A percentile compares a stretch with the other conserved stretches of the same genome.
Conservation (phyloP, 2,797 vertebrate genomes). For the Hemitrygon akajei region DNA sequence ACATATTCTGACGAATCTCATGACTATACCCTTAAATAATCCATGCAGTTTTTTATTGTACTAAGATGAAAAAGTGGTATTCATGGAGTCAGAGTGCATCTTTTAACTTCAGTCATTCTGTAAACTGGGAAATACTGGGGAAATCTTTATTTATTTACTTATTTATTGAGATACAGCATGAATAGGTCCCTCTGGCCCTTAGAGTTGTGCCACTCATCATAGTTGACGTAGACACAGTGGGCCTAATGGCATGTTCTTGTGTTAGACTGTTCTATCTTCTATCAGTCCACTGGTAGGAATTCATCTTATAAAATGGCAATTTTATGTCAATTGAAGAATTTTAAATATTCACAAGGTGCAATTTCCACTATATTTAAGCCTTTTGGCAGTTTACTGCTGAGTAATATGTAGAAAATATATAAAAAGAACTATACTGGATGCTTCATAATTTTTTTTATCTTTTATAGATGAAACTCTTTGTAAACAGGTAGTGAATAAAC, state of each 20-base stretch:
- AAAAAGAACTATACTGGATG: constrained; percentile 39
- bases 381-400: not conserved
- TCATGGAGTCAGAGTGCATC: not conserved
- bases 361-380: constrained; percentile 5
- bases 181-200: too few relatives aligned
- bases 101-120: constrained; percentile 2
- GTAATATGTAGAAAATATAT: not conserved
- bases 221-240: too few relatives aligned
- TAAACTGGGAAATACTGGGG: not conserved
- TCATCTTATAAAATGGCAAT: not conserved
- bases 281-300: not conserved
- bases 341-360: not conserved
- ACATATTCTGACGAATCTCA: not conserved
- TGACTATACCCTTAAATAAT: not conserved
- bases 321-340: not conserved
- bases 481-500: constrained; percentile 57
- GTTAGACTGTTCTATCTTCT: too few relatives aligned
- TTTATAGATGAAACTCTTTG: constrained; percentile 57
- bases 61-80: not conserved
- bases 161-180: too few relatives aligned
- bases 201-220: too few relatives aligned
- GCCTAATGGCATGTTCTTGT: too few relatives aligned
- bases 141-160: not conserved
- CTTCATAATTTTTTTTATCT: constrained; percentile 40
- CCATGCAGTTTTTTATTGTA: not conserved